phyloP scores from a whole-genome alignment of 2,888 invertebrate species.

The Penaeus monodon region DNA sequence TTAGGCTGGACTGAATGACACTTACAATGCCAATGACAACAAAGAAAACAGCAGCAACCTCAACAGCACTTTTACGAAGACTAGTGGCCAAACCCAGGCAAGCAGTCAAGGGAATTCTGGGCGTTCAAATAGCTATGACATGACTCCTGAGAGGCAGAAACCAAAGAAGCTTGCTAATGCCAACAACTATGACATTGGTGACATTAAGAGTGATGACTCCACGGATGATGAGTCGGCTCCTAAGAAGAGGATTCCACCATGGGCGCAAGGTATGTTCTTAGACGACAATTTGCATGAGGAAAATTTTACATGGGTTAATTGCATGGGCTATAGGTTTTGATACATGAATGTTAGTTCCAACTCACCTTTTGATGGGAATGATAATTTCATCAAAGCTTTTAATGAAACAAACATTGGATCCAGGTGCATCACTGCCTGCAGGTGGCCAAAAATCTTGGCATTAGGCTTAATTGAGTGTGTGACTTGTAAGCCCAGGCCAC shows the following conservation, averaged over 20 bases:
- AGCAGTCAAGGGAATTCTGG: neutral
- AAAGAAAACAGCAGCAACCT: slow-evolving; percentile 18
- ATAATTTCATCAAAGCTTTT: too few relatives aligned
- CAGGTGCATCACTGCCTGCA: too few relatives aligned
- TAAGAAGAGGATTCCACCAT: slow-evolving; percentile 63
- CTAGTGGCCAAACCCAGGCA: neutral
- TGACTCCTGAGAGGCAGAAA: slow-evolving; percentile 61
- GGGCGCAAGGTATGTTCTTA: slow-evolving; percentile 56
- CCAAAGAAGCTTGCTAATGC: slow-evolving; percentile 26
- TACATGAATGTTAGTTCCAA: too few relatives aligned
- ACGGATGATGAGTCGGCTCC: slow-evolving; percentile 66
- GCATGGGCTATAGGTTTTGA: too few relatives aligned
- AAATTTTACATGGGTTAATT: too few relatives aligned
- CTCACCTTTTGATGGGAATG: too few relatives aligned
- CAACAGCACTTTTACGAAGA: slow-evolving; percentile 43
- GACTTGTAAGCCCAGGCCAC: too few relatives aligned
- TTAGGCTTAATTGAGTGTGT: too few relatives aligned
- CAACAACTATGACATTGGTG: slow-evolving; percentile 67
- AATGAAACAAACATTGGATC: too few relatives aligned
- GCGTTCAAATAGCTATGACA: slow-evolving; percentile 51
- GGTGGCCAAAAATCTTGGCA: too few relatives aligned
- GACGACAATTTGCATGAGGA: too few relatives aligned
- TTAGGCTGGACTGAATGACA: neutral
- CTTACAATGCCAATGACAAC: slow-evolving; percentile 10
- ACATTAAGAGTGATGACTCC: slow-evolving; percentile 67